Conservation (phyloP, 2,888 invertebrate genomes). For the Eremobia ochroleuca region DNA sequence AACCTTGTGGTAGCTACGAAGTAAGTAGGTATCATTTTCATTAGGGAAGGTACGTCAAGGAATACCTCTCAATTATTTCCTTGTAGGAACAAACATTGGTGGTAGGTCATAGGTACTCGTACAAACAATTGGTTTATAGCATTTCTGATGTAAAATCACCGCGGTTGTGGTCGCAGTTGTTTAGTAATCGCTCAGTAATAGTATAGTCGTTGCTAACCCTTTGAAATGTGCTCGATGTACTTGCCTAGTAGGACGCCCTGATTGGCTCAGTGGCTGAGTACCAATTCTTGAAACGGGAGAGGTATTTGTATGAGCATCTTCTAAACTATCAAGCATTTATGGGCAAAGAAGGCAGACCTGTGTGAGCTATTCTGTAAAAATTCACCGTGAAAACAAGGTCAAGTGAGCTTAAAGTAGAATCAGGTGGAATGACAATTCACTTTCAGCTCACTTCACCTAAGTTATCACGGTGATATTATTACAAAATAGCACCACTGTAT, state of each 20-base stretch:
- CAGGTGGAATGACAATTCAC: no score
- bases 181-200: constrained; percentile 11
- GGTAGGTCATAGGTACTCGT: neutral
- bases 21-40: neutral
- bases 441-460: no score
- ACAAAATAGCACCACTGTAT: neutral
- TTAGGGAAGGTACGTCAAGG: neutral
- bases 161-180: constrained; percentile 28
- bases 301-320: neutral
- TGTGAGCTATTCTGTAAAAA: no score
- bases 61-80: neutral
- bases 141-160: constrained; percentile 6
- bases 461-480: no score
- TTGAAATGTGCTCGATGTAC: neutral
- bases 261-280: neutral
- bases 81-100: neutral
- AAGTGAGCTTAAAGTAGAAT: no score
- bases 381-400: no score
- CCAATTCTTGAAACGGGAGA: neutral
- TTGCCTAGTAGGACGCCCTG: constrained; percentile 3
- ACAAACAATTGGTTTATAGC: neutral
- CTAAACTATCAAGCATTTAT: neutral
- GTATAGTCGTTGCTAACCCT: neutral
- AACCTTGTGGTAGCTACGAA: neutral
- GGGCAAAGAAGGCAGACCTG: neutral